Evolutionary conservation across 2,888 invertebrate species (phyloP), one percentile per base, ranked within the genome.

Genomic region (Tridacna gigas): DNA sequence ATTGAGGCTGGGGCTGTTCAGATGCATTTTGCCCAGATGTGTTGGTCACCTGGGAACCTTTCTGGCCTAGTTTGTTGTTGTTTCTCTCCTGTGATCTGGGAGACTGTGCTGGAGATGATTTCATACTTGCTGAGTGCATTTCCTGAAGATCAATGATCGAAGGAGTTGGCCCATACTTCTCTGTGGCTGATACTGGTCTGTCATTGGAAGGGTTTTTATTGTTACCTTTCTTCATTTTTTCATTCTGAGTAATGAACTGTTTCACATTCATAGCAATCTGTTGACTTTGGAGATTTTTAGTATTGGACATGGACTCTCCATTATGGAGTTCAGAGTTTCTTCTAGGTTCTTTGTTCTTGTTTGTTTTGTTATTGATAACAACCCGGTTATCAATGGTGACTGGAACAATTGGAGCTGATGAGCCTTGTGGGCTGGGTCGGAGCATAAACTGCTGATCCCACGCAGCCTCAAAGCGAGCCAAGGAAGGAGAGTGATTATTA

Each of bases 341-440:
- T 45, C 45, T n/a, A 13, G 67, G 74, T 65, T 83, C 80, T 22
- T 78, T 80, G 73, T 78, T 80, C 74, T 85, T 83, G 60, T 79
- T 88, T 25, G 66, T 80, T 18, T 77, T 74, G 15, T 74, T 26
- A 56, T 71, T 84, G 78, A 86, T 67, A 47, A 88, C 60, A 63
- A 67, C 66, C 20, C 88, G 83, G 79, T 88, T 88, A 66, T 88
- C 88, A 69, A 84, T 74, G 45, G 22, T 60, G 7, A 80, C 25
- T 18, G 74, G 77, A 20, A 77, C 51, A 22, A 51, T 22, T 5
- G 56, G 67, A 20, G 65, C 73, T 66, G 74, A 75, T 77, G 79
- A 78, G 37, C 83, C 86, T 67, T 80, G 77, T 37, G 86, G 77
- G 37, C 45, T 78, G 22, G 80, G 86, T 26, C 65, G 63, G 20